Conservation (phyloP, 2,113 vertebrate species). For the Syrrhaptes paradoxus region DNA sequence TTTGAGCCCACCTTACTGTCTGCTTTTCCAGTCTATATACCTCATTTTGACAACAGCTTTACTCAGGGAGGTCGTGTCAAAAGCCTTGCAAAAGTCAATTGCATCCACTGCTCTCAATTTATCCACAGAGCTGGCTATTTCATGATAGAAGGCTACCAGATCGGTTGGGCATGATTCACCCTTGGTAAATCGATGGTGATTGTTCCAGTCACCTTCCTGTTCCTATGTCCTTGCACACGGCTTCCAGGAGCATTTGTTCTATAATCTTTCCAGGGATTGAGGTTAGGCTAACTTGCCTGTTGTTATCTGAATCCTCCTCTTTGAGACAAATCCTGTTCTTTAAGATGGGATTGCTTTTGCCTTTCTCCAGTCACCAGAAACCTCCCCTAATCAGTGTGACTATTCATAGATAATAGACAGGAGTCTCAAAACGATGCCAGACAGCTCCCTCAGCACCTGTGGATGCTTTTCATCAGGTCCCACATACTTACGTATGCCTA, state of each 20-base stretch:
- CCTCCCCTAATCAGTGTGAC: background rate
- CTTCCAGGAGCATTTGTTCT: background rate
- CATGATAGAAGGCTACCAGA: background rate
- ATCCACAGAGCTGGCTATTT: background rate
- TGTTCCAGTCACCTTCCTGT: background rate
- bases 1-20: background rate
- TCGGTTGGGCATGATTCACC: background rate
- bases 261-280: background rate
- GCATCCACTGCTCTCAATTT: background rate
- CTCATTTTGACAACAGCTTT: background rate
- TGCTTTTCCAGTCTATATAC: background rate
- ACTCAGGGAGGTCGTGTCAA: background rate
- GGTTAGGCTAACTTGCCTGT: background rate
- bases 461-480: background rate
- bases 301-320: background rate
- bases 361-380: background rate
- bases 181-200: background rate
- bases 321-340: background rate
- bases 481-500: background rate
- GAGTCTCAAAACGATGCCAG: background rate
- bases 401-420: background rate
- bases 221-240: background rate
- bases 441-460: background rate
- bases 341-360: background rate
- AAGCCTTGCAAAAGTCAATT: background rate